Percentiles rank a stretch among this genome's conserved stretches.
These are phyloP conservation scores for Hormiphora californensis DNA, from an alignment of 37 sponge, comb jelly and placozoan species.

Conservation along the genomic window DNA sequence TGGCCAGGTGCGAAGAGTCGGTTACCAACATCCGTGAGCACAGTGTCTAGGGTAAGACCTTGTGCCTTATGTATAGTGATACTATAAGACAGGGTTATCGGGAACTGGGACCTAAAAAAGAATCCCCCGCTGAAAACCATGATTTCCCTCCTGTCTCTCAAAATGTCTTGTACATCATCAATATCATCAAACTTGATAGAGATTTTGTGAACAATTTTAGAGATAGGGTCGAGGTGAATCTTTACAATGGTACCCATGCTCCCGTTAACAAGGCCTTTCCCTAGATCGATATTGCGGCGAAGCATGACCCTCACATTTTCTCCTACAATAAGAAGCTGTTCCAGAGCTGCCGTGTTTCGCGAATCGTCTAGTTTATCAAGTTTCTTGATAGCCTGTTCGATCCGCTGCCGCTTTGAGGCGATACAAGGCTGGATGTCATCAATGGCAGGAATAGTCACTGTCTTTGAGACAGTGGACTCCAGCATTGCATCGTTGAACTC, in stretches of 20 bases:
- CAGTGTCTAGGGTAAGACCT: constrained; percentile 60
- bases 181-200: constrained; percentile 60
- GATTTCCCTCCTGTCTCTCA: constrained; percentile 57
- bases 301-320: constrained; percentile 69
- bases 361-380: constrained; percentile 65
- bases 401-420: background rate
- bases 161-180: background rate
- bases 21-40: constrained; percentile 60
- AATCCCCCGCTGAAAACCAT: constrained; percentile 53
- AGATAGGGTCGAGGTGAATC: background rate
- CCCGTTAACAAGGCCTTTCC: constrained; percentile 62
- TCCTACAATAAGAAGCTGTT: constrained; percentile 52
- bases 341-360: constrained; percentile 69
- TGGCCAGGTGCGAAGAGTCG: constrained; percentile 80
- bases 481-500: constrained; percentile 57
- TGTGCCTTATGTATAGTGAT: constrained; percentile 62
- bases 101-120: constrained; percentile 60
- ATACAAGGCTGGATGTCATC: constrained; percentile 57
- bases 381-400: constrained; percentile 49
- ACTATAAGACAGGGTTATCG: constrained; percentile 57
- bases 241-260: constrained; percentile 58
- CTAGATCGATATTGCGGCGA: constrained; percentile 60
- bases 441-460: constrained; percentile 12
- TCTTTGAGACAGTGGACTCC: background rate
- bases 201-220: background rate